Base-by-base conservation (phyloP, 2,113 vertebrate genomes). In the Pelecanus crispus region DNA sequence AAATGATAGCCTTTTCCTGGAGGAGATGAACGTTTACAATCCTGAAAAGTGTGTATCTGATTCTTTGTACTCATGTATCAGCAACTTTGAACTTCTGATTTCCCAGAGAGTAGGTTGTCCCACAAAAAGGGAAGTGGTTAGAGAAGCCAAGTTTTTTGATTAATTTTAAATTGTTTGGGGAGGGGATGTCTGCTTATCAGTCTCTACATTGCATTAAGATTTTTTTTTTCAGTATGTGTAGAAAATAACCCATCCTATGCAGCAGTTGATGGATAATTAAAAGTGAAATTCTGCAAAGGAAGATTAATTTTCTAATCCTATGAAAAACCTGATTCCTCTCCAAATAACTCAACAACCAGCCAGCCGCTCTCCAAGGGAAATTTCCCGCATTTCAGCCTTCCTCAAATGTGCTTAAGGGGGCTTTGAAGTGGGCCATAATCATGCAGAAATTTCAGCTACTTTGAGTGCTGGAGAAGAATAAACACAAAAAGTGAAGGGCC, bases 11-110 rank as follows among this genome's bases (percentile, higher is more conserved):
- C 98, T 99, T 96, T 99, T 99, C 95, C 98, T 99, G 98, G 99
- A 99, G 98, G 99, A 99, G 98, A 98, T 99, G 97, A 99, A 95
- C 70, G 94, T 99, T 98, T 99, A 99, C 98, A 99, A 99, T 97
- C 98, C 99, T 68, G 99, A 99, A 97, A 99, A 99, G 99, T 99
- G 96, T 44, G 99, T 98, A 92, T 94, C 93, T 82, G 68, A 59
- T 86, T 95, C 88, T 96, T 95, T 95, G 55, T 95, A 52, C 84
- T 92, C 25, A 17, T 62, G 42, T 85, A 66, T 32, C 32, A 56
- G 56, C 49, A 68, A 68, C 86, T 95, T 92, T 94, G 93, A 96
- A 88, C 88, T 95, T 91, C 50, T 11, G 2, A 38, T 79, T 92
- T 94, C 63, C 89, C 87, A 81, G 74, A 74, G 47, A 68, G 34